Base-by-base conservation (phyloP, 2,888 invertebrate species). In the Beris chalybata region DNA sequence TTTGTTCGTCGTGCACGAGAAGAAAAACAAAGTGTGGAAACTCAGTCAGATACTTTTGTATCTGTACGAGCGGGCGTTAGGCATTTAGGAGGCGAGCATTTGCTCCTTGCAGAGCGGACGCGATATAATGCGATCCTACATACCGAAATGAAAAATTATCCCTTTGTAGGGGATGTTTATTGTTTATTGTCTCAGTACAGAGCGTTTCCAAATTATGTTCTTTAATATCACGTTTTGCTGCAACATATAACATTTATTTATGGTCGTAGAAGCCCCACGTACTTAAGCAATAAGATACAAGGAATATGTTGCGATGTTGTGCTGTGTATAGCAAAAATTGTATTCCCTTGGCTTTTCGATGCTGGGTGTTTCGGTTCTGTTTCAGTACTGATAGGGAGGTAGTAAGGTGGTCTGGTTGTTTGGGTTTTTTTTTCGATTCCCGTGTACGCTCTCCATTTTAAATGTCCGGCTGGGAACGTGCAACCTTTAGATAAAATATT, bases 221-320 rank as follows among this genome's bases (percentile, higher is more conserved):
- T 71, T 70, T 71, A 71, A 71, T 71, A 71, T 71, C 69, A 70
- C 70, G 69, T 70, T 70, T 70, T 70, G 69, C 70, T 63, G 71
- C 69, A 65, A 65, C 57, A 65, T 65, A 57, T 65, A 65, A 65
- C 53, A 57, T 57, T 65, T 65, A 65, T 65, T 65, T 65, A 65
- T 65, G 65, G 50, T 38, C 38, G 22, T 22, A 56, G 31, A 56
- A 50, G 44, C 53, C 43, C 50, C 65, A 65, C 65, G 65, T 65
- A 65, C 58, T 65, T 65, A 65, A 57, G 65, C 57, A 65, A 65
- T 65, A 65, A 58, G 65, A 57, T 52, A 65, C 50, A 50, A 22
- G 52, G 32, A 54, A 64, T 64, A 54, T 44, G 53, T 45, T 45
- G 45, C 30, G 38, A 38, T 7, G 38, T 38, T 38, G 38, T 38